phyloP scores from a whole-genome alignment of 2,888 invertebrate species.

The Watsonalla cultraria region DNA sequence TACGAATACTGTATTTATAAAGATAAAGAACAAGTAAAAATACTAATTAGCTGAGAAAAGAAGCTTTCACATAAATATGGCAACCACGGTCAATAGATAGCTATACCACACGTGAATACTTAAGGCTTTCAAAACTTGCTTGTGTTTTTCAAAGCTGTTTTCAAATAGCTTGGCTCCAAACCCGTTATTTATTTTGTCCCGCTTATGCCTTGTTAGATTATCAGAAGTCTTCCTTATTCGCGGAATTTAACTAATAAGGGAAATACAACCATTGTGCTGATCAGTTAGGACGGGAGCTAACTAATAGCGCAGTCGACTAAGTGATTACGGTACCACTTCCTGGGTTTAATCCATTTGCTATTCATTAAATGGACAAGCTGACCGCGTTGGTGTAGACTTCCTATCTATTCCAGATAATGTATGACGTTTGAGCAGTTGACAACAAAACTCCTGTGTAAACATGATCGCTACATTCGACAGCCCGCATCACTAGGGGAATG shows the following conservation, averaged over 20 bases:
- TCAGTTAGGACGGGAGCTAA: conserved; percentile 17
- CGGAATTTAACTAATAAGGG: conserved; percentile 23
- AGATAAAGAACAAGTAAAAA: too few species aligned
- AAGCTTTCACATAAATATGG: too few species aligned
- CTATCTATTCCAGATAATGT: conserved; percentile 43
- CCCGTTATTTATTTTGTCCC: neutral
- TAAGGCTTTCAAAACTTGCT: too few species aligned
- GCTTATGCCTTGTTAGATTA: too few species aligned
- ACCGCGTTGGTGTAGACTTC: conserved; percentile 24
- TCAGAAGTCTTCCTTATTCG: neutral
- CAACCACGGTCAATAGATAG: too few species aligned
- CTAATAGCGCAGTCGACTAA: conserved; percentile 4
- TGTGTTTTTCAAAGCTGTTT: too few species aligned
- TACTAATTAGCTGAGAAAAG: too few species aligned
- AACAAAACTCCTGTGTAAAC: conserved; percentile 39
- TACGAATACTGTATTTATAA: too few species aligned
- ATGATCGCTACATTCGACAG: conserved; percentile 23
- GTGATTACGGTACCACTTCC: conserved; percentile 14
- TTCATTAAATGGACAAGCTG: conserved; percentile 12
- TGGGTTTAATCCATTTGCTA: conserved; percentile 28
- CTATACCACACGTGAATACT: too few species aligned
- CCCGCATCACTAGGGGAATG: conserved; percentile 16
- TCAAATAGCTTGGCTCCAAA: neutral
- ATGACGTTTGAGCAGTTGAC: conserved; percentile 38
- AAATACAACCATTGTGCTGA: conserved; percentile 30